These are phyloP conservation scores for Pomacea maculata DNA, from an alignment of 1,140 invertebrate genomes.

Conservation along the genomic window DNA sequence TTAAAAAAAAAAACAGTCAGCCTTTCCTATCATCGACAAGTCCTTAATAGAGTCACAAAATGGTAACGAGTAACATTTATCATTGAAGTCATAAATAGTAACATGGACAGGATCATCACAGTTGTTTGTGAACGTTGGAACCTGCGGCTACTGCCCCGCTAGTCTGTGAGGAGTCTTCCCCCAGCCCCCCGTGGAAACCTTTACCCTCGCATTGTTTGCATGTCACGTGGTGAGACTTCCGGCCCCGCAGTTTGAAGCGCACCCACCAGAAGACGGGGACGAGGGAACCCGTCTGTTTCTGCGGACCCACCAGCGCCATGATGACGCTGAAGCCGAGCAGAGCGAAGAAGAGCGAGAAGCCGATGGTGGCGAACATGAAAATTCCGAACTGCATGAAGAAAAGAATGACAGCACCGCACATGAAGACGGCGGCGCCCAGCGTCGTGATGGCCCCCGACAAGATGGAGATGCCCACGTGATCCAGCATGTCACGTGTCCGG, in stretches of 20 bases:
- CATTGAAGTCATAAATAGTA: no score
- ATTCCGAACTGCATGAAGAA: slow-evolving; percentile 56
- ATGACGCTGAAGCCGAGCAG: slow-evolving; percentile 46
- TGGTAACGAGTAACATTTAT: no score
- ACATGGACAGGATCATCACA: no score
- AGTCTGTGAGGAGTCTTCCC: background rate
- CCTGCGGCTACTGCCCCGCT: no score
- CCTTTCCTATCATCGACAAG: no score
- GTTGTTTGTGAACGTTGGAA: no score
- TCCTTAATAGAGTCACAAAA: no score
- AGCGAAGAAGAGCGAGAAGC: slow-evolving; percentile 53
- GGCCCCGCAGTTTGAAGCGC: slow-evolving; percentile 15
- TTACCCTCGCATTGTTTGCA: slow-evolving; percentile 19
- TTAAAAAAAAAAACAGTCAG: no score
- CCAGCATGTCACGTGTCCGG: slow-evolving; percentile 52
- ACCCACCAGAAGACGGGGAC: slow-evolving; percentile 28
- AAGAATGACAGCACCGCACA: slow-evolving; percentile 48
- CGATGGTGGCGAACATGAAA: slow-evolving; percentile 57
- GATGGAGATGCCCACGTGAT: slow-evolving; percentile 54
- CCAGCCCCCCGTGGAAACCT: slow-evolving; percentile 7
- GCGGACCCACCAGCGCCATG: slow-evolving; percentile 49
- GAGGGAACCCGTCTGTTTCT: slow-evolving; percentile 42
- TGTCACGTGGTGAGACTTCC: slow-evolving; percentile 9
- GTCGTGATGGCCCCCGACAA: slow-evolving; percentile 54
- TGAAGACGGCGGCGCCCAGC: slow-evolving; percentile 50